Percentiles rank a stretch among this genome's conserved stretches.
These are phyloP conservation scores for Monoplex corrugatus DNA, from an alignment of 2,888 invertebrate genomes.

Conservation along the genomic window DNA sequence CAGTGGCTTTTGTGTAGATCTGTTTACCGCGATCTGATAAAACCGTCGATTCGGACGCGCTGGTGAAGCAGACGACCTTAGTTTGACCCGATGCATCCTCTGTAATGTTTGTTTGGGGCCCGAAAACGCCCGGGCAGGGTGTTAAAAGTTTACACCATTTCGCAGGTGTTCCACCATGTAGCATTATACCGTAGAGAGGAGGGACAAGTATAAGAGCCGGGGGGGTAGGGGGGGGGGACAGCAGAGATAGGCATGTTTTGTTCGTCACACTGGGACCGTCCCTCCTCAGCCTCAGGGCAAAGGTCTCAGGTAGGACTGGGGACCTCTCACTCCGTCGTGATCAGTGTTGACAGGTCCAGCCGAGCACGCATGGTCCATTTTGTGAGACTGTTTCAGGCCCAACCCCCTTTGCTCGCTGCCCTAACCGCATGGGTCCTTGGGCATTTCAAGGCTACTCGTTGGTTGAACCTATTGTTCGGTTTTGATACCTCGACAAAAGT, in stretches of 20 bases:
- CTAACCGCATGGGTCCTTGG: too few relatives aligned
- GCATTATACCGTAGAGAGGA: too few relatives aligned
- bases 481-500: too few relatives aligned
- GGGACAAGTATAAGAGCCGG: too few relatives aligned
- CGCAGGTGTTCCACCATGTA: slow-evolving; percentile 14
- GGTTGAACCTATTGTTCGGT: too few relatives aligned
- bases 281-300: neutral
- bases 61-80: too few relatives aligned
- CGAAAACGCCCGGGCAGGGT: neutral
- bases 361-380: neutral
- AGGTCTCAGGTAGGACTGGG: neutral
- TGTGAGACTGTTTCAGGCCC: neutral
- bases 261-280: neutral
- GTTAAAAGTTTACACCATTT: neutral
- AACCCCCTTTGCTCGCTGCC: neutral
- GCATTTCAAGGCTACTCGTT: too few relatives aligned
- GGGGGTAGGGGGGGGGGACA: neutral
- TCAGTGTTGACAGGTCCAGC: slow-evolving; percentile 23
- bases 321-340: slow-evolving; percentile 19
- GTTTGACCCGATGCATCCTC: too few relatives aligned
- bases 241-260: neutral
- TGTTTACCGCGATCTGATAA: too few relatives aligned
- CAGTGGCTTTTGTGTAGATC: too few relatives aligned
- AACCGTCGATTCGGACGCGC: too few relatives aligned
- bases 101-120: neutral